Evolutionary conservation across 2,888 invertebrate species (phyloP).

Genomic region (Pilophorus perplexus): DNA sequence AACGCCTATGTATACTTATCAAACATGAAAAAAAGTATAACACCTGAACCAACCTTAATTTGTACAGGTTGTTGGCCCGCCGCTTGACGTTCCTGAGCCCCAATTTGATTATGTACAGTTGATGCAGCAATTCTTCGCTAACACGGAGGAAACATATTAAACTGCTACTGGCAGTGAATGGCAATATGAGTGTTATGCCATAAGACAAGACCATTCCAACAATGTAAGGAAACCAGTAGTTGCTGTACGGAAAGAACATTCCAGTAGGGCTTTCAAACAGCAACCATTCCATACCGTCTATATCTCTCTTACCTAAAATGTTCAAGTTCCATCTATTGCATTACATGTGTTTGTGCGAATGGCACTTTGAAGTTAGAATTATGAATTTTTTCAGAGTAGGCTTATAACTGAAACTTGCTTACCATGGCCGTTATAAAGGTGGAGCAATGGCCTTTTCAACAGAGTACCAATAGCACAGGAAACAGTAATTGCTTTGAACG

Average conservation of each 20-base stretch:
- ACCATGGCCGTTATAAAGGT: not conserved
- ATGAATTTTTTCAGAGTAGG: too few relatives aligned
- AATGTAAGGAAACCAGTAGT: conserved; percentile 17
- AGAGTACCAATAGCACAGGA: not conserved
- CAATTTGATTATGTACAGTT: not conserved
- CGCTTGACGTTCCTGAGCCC: not conserved
- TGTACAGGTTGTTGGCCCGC: not conserved
- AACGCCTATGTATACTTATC: not conserved
- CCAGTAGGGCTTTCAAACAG: not conserved
- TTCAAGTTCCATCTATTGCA: too few relatives aligned
- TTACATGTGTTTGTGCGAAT: too few relatives aligned
- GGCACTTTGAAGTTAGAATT: too few relatives aligned
- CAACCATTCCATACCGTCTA: conserved; percentile 1
- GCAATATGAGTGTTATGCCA: not conserved
- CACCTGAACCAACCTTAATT: not conserved
- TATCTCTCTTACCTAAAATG: not conserved
- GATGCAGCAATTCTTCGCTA: conserved; percentile 20
- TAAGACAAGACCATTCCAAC: not conserved
- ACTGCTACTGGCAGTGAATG: not conserved
- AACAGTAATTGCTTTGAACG: not conserved
- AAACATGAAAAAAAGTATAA: not conserved
- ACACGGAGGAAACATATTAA: conserved; percentile 1
- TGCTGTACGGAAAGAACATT: not conserved
- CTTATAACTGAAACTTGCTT: too few relatives aligned
- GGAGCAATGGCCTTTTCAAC: not conserved